Conservation (phyloP, 2,113 vertebrate species). For the Phylloscopus trochiloides region DNA sequence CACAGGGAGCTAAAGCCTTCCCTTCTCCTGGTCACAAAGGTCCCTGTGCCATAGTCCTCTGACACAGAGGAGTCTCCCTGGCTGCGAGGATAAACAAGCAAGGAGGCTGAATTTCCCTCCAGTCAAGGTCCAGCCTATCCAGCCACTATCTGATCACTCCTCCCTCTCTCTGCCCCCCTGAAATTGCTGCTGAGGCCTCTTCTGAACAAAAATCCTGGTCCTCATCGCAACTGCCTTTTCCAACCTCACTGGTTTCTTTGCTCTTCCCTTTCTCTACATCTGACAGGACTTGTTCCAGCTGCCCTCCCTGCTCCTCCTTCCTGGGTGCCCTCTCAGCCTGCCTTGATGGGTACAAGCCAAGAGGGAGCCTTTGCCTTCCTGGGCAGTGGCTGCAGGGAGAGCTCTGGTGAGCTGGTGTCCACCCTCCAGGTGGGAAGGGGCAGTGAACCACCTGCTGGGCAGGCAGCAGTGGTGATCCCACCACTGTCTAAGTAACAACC, state of each 20-base stretch:
- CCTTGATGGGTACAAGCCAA: not conserved
- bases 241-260: not conserved
- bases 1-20: not conserved
- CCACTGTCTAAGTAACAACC: not conserved
- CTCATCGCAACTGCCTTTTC: not conserved
- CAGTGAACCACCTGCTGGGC: accelerated
- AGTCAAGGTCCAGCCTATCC: not conserved
- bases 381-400: not conserved
- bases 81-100: not conserved
- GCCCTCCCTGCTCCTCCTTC: not conserved
- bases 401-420: not conserved
- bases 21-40: not conserved
- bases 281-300: not conserved
- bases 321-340: not conserved
- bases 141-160: not conserved
- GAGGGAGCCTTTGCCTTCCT: not conserved
- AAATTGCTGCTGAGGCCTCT: not conserved
- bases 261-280: not conserved
- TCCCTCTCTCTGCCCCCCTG: not conserved
- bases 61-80: not conserved
- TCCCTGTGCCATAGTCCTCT: not conserved
- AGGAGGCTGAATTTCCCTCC: not conserved
- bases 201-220: not conserved
- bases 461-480: not conserved
- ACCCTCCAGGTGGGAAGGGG: not conserved